Evolutionary conservation across 2,888 invertebrate species (phyloP), one percentile per base, ranked within the genome.

Genomic region (Peribatodes rhomboidaria): DNA sequence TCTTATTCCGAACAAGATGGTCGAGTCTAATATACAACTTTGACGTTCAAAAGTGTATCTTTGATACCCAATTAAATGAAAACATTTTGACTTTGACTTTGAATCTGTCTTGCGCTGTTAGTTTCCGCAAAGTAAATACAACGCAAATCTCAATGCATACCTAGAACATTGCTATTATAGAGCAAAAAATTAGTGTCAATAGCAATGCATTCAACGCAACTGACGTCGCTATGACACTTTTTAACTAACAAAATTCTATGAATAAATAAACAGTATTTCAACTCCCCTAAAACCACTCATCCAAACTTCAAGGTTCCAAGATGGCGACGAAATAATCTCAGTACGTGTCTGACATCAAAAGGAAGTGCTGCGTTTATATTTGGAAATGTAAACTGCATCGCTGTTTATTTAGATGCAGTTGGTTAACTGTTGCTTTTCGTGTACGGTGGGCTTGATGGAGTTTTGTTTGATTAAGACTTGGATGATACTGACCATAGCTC

Each of bases 401-500:
- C 50, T 59, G 67, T 65, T 59, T 64, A 65, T 60, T 56, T 44
- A n/a, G 20, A 50, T 18, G 44, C 64, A 65, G 64, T 60, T 59
- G 37, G 41, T 35, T 42, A 64, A 54, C 63, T 58, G 33, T 47
- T 27, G 47, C 39, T 57, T 47, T 54, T 3, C 10, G 39, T 39
- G 41, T 37, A 27, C 2, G 20, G 27, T 14, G n/a, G 41, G 13
- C 35, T 35, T 55, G 55, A 33, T 35, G 2, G 54, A 16, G 33
- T 55, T 44, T 46, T 44, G 35, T 83, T 83, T 78, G 77, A 82
- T 79, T 75, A 18, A n/a, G 33, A 35, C 14, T 42, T 27, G 4
- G 31, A 44, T 55, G 55, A 55, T 11, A 20, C 55, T 55, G 44
- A 33, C 55, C 55, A 44, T 54, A 41, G 11, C 18, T 55, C 20